These are phyloP conservation scores for Epinephelus malabaricus DNA, from an alignment of 2,797 vertebrate genomes.

Conservation along the genomic window DNA sequence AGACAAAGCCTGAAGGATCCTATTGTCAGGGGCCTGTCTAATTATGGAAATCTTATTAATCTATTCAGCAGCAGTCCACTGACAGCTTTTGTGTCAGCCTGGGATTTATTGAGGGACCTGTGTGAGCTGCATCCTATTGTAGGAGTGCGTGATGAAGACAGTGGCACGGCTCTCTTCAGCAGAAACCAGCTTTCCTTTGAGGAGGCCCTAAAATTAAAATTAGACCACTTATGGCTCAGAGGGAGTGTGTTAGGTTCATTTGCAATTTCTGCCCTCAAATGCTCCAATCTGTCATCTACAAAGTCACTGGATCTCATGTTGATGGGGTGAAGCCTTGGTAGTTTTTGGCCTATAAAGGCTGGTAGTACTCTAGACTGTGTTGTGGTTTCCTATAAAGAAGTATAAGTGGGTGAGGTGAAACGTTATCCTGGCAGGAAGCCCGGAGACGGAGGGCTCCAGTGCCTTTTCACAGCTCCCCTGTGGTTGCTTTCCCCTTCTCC, in stretches of 20 bases:
- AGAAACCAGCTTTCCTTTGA: conserved; percentile 62
- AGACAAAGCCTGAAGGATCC: conserved; percentile 96
- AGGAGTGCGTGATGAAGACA: conserved; percentile 75
- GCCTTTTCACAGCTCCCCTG: conserved; percentile 84
- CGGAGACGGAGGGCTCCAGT: conserved; percentile 71
- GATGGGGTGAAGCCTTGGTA: conserved; percentile 57
- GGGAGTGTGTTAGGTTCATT: conserved; percentile 47
- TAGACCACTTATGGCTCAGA: conserved; percentile 44
- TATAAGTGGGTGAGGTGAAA: conserved; percentile 78
- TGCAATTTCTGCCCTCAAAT: conserved; percentile 43
- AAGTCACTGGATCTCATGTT: conserved; percentile 48
- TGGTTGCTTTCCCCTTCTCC: conserved; percentile 75
- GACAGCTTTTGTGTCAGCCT: conserved; percentile 87
- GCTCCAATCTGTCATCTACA: conserved; percentile 33
- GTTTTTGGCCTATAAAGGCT: conserved; percentile 47
- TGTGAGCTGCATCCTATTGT: conserved; percentile 83
- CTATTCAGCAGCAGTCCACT: conserved; percentile 92
- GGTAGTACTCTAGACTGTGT: conserved; percentile 48
- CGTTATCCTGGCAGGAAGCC: conserved; percentile 80
- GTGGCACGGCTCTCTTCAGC: conserved; percentile 60
- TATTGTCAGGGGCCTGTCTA: conserved; percentile 93
- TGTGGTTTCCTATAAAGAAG: conserved; percentile 74
- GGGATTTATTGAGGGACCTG: conserved; percentile 88
- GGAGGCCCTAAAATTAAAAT: conserved; percentile 63
- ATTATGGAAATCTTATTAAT: conserved; percentile 99